Evolutionary conservation across 2,113 vertebrate species (phyloP).

Genomic region (Phyllostomus discolor): DNA sequence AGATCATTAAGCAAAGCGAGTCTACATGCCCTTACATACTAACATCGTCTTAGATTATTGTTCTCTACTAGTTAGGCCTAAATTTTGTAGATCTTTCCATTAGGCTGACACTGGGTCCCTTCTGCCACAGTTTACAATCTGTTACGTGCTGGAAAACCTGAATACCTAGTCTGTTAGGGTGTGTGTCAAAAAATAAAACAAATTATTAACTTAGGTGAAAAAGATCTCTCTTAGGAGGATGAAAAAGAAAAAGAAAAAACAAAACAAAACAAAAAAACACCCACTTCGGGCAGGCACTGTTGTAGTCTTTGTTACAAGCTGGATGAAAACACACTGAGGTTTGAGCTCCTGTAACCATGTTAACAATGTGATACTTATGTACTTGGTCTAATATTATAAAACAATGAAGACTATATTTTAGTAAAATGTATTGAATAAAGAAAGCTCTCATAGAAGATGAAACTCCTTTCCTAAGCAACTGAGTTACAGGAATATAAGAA

Average conservation of each 20-base stretch:
- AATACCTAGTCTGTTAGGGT: background rate
- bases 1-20: background rate
- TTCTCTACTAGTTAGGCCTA: background rate
- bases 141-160: background rate
- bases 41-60: background rate
- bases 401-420: slow-evolving; percentile 4
- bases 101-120: background rate
- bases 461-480: background rate
- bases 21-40: background rate
- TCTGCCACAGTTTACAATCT: background rate
- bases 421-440: background rate
- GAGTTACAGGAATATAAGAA: background rate
- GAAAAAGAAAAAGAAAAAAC: background rate
- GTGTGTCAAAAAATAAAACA: background rate
- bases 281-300: background rate
- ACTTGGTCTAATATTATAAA: slow-evolving; percentile 24
- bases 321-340: background rate
- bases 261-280: background rate
- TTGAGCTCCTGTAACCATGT: background rate
- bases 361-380: background rate
- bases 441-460: slow-evolving; percentile 15
- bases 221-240: background rate
- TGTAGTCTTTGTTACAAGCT: background rate
- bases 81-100: background rate
- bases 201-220: background rate